Conservation (phyloP, 1,140 invertebrate genomes). For the Octopus bimaculoides region DNA sequence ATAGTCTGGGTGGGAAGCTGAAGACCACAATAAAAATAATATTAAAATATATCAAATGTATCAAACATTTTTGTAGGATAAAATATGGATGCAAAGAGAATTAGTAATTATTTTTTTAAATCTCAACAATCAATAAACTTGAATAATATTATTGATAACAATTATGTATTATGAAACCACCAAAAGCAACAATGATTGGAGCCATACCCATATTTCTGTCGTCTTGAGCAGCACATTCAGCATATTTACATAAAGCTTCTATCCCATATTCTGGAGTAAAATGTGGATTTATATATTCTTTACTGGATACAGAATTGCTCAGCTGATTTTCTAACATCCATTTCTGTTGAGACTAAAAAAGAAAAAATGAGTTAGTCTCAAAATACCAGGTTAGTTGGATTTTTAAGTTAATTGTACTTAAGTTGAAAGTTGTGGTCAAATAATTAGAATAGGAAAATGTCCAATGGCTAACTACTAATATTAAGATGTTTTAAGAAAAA, state of each 20-base stretch:
- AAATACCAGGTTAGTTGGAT: background rate
- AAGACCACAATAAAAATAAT: conserved; percentile 13
- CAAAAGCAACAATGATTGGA: background rate
- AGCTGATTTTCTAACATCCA: conserved; percentile 50
- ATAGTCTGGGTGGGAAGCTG: conserved; percentile 43
- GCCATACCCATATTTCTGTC: conserved; percentile 36
- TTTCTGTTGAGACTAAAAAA: conserved; percentile 36
- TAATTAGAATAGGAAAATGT: no score
- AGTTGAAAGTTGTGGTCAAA: no score
- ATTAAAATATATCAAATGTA: conserved; percentile 10
- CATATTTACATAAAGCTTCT: conserved; percentile 50
- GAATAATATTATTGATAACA: background rate
- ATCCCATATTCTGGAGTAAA: conserved; percentile 49
- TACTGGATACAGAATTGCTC: conserved; percentile 35
- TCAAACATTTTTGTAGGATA: background rate
- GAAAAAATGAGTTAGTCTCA: background rate
- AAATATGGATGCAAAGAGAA: no score
- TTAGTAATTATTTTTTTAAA: no score
- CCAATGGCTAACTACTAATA: no score
- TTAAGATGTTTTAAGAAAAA: no score
- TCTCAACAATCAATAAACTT: no score
- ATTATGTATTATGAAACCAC: background rate
- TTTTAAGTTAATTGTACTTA: no score
- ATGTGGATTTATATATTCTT: conserved; percentile 46
- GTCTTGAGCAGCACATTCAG: conserved; percentile 36